Evolutionary conservation across 2,113 vertebrate species (phyloP).

Genomic region (Boulengeromyrus knoepffleri): DNA sequence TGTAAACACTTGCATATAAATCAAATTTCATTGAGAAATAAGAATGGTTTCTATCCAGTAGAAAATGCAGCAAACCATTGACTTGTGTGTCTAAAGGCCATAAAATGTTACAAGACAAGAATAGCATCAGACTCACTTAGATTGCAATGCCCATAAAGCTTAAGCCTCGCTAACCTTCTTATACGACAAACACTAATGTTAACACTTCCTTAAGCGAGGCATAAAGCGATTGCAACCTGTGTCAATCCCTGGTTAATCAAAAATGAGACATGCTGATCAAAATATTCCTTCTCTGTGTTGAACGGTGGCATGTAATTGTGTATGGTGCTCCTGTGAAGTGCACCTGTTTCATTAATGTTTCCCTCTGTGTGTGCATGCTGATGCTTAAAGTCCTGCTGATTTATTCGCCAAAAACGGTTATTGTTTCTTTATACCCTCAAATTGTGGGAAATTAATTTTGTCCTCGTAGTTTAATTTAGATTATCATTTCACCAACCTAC

Average conservation of each 20-base stretch:
- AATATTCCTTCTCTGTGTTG: neutral
- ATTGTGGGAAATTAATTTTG: neutral
- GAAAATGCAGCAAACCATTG: neutral
- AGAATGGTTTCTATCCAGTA: neutral
- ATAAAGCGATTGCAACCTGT: neutral
- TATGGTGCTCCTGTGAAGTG: neutral
- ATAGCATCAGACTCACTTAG: neutral
- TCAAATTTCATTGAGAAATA: neutral
- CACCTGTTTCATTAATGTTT: neutral
- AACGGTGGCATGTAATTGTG: neutral
- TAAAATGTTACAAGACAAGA: neutral
- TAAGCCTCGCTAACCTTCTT: neutral
- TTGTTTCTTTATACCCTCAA: neutral
- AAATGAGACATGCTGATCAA: neutral
- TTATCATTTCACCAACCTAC: neutral
- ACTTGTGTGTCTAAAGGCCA: neutral
- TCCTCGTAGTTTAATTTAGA: neutral
- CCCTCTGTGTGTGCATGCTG: neutral
- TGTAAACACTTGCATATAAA: neutral
- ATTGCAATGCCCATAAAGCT: neutral
- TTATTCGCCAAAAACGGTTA: neutral
- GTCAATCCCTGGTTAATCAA: neutral
- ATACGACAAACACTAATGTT: neutral
- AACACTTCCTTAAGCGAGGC: neutral
- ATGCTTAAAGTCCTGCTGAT: neutral